These are phyloP conservation scores for Salmo trutta DNA, from an alignment of 2,797 vertebrate genomes.

Conservation along the genomic window DNA sequence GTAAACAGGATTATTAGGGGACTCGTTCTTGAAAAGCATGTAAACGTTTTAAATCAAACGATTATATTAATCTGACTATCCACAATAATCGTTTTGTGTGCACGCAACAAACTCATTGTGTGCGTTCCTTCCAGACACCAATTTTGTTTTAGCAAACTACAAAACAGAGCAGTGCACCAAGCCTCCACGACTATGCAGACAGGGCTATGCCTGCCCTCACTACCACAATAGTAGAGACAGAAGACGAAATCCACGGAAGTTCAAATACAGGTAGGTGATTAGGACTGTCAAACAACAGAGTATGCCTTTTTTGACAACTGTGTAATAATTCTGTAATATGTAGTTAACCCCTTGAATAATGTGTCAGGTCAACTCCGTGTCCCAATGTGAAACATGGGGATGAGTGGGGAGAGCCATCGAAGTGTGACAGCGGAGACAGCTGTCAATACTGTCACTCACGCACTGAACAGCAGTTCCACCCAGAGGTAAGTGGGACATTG, in stretches of 20 bases:
- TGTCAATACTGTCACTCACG: slow-evolving; percentile 94
- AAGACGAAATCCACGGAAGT: slow-evolving; percentile 87
- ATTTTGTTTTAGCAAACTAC: slow-evolving; percentile 92
- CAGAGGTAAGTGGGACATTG: slow-evolving; percentile 77
- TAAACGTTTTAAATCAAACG: too few relatives aligned
- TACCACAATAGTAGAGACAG: slow-evolving; percentile 92
- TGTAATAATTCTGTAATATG: neutral
- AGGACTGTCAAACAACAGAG: neutral
- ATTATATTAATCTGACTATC: too few relatives aligned
- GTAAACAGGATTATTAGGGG: too few relatives aligned
- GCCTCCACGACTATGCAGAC: slow-evolving; percentile 91
- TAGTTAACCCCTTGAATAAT: neutral
- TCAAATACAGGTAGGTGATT: slow-evolving; percentile 85
- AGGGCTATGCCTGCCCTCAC: slow-evolving; percentile 93
- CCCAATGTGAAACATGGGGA: slow-evolving; percentile 92
- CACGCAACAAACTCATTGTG: neutral
- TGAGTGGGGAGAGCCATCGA: slow-evolving; percentile 93
- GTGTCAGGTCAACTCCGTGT: slow-evolving; percentile 87
- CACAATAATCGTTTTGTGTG: too few relatives aligned
- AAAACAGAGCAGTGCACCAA: slow-evolving; percentile 94
- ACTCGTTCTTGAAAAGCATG: too few relatives aligned
- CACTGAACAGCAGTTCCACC: slow-evolving; percentile 94
- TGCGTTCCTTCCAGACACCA: slow-evolving; percentile 80
- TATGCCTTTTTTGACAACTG: neutral
- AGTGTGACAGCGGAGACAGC: slow-evolving; percentile 87